These are phyloP conservation scores for Nephrocerus scutellatus DNA, from an alignment of 2,888 invertebrate species.

Conservation along the genomic window DNA sequence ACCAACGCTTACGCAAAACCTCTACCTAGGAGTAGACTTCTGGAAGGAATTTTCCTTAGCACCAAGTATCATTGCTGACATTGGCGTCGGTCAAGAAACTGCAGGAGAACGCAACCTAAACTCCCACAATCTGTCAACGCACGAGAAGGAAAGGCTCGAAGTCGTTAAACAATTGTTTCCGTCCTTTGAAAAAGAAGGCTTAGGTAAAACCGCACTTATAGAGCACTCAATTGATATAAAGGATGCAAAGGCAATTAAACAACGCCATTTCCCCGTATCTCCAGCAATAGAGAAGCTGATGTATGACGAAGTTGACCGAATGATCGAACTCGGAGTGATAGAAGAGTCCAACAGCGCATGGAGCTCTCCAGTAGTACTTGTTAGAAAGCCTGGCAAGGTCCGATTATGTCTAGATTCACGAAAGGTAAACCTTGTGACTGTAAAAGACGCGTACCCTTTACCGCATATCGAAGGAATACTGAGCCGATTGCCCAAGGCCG, in stretches of 20 bases:
- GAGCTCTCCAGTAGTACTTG: slow-evolving; percentile 31
- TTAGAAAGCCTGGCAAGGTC: slow-evolving; percentile 25
- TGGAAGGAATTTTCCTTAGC: too few species aligned
- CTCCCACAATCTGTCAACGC: slow-evolving; percentile 1
- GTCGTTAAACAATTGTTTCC: slow-evolving; percentile 12
- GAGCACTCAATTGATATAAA: slow-evolving; percentile 19
- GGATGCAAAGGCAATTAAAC: slow-evolving; percentile 18
- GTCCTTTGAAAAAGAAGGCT: slow-evolving; percentile 12
- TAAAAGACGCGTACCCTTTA: slow-evolving; percentile 18
- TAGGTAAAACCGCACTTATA: slow-evolving; percentile 18
- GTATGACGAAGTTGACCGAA: slow-evolving; percentile 30
- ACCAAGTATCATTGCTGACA: too few species aligned
- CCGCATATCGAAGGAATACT: slow-evolving; percentile 20
- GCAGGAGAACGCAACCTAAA: too few species aligned
- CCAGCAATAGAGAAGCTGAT: slow-evolving; percentile 18
- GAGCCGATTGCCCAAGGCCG: slow-evolving; percentile 6
- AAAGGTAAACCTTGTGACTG: slow-evolving; percentile 29
- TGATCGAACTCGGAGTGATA: slow-evolving; percentile 30
- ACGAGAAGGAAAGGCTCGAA: neutral
- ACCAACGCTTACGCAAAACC: too few species aligned
- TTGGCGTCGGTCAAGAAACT: too few species aligned
- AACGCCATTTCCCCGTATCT: slow-evolving; percentile 21
- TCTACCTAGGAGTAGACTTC: too few species aligned
- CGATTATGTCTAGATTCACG: slow-evolving; percentile 33
- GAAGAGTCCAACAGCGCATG: slow-evolving; percentile 31